Evolutionary conservation across 2,113 vertebrate genomes (phyloP).

Genomic region (Pyrgilauda ruficollis): DNA sequence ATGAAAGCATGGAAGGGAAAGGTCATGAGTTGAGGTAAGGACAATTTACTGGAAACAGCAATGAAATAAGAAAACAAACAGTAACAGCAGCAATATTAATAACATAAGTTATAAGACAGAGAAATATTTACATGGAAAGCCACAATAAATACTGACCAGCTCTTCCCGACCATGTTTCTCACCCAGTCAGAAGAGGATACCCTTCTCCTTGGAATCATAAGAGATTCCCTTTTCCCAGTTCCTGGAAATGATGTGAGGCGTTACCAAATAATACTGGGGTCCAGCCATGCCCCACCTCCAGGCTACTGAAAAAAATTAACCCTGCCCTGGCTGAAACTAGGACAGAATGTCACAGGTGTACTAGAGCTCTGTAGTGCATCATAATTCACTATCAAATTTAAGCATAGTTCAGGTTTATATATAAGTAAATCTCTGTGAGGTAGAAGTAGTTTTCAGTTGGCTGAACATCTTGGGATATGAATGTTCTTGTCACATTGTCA

Average conservation of each 20-base stretch:
- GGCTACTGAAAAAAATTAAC: neutral
- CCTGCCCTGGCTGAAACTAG: neutral
- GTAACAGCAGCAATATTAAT: neutral
- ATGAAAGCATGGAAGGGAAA: neutral
- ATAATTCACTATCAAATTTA: neutral
- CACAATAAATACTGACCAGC: neutral
- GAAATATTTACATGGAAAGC: neutral
- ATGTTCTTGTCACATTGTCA: neutral
- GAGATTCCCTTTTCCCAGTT: neutral
- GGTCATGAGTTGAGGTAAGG: neutral
- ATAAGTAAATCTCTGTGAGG: neutral
- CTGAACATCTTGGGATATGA: neutral
- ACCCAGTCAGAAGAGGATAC: rapidly evolving
- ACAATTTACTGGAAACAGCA: neutral
- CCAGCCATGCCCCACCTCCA: neutral
- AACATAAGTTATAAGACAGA: neutral
- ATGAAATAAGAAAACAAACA: neutral
- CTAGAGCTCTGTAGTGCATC: neutral
- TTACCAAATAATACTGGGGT: neutral
- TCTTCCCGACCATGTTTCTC: neutral
- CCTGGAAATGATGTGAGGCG: neutral
- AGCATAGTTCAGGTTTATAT: neutral
- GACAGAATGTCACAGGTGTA: neutral
- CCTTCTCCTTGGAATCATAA: neutral
- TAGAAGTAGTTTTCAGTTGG: neutral